Conservation (phyloP, 2,888 invertebrate genomes). For the Cataglyphis altisquamis region DNA sequence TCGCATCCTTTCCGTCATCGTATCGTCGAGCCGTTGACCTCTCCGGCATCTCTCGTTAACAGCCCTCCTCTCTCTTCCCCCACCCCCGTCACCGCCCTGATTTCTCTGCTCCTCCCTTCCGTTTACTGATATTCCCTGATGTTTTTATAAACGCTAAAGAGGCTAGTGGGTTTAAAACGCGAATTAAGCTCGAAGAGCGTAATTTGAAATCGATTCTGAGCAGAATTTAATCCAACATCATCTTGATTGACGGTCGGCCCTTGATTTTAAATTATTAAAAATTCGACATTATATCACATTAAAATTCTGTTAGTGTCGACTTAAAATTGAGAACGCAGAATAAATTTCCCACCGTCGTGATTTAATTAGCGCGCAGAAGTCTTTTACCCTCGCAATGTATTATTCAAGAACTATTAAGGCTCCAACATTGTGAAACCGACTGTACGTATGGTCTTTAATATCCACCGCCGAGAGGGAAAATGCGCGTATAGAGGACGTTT, state of each 20-base stretch:
- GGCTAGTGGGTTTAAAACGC: background rate
- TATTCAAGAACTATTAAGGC: background rate
- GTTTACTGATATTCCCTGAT: constrained; percentile 7
- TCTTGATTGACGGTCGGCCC: background rate
- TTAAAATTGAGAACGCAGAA: background rate
- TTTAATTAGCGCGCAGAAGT: background rate
- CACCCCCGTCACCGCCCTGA: background rate
- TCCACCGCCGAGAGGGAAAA: background rate
- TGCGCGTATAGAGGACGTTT: background rate
- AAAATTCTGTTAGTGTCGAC: background rate
- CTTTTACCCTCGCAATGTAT: background rate
- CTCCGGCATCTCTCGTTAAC: background rate
- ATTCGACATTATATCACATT: background rate
- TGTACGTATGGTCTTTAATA: background rate
- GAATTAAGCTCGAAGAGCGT: background rate
- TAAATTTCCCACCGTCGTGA: background rate
- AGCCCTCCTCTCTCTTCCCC: background rate
- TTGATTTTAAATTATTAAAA: background rate
- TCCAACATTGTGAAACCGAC: background rate
- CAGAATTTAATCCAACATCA: background rate
- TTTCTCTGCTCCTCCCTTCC: background rate
- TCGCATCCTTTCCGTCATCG: constrained; percentile 66
- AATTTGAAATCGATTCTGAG: constrained; percentile 4
- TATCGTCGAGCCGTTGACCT: constrained; percentile 60
- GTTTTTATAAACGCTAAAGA: constrained; percentile 12